These are phyloP conservation scores for Brachionus calyciflorus DNA, from an alignment of 1,140 invertebrate genomes.

Conservation along the genomic window DNA sequence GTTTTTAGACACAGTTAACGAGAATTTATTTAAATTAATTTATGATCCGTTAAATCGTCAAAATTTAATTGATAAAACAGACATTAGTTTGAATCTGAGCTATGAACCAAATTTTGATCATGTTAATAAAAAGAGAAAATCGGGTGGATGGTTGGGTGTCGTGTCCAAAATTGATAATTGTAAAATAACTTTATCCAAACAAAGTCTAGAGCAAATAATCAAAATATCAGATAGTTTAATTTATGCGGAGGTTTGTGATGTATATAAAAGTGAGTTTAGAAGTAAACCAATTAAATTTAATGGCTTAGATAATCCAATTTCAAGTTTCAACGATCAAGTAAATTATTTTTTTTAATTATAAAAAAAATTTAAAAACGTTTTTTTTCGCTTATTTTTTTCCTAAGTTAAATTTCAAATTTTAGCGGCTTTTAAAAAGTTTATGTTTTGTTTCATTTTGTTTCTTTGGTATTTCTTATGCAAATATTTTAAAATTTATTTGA, in stretches of 20 bases:
- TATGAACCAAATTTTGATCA: constrained; percentile 4
- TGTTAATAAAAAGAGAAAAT: neutral
- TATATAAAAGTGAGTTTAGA: neutral
- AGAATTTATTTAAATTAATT: constrained; percentile 48
- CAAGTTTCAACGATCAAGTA: neutral
- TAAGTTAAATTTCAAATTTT: no score
- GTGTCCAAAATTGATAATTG: neutral
- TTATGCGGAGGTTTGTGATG: neutral
- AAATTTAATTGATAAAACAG: constrained; percentile 28
- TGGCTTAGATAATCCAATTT: neutral
- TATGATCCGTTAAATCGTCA: constrained; percentile 52
- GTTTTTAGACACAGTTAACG: constrained; percentile 63
- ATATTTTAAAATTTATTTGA: no score
- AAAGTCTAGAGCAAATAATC: neutral
- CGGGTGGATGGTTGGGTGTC: neutral
- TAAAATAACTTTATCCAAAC: constrained; percentile 10
- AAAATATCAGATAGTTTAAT: constrained; percentile 27
- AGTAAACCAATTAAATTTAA: neutral
- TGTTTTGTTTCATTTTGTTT: no score
- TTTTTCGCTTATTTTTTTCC: no score
- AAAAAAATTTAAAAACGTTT: no score
- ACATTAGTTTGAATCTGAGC: neutral
- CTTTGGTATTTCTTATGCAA: no score
- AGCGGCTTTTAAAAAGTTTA: no score
- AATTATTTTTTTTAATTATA: neutral